Evolutionary conservation across 2,888 invertebrate genomes (phyloP).

Genomic region (Heliconius aoede): DNA sequence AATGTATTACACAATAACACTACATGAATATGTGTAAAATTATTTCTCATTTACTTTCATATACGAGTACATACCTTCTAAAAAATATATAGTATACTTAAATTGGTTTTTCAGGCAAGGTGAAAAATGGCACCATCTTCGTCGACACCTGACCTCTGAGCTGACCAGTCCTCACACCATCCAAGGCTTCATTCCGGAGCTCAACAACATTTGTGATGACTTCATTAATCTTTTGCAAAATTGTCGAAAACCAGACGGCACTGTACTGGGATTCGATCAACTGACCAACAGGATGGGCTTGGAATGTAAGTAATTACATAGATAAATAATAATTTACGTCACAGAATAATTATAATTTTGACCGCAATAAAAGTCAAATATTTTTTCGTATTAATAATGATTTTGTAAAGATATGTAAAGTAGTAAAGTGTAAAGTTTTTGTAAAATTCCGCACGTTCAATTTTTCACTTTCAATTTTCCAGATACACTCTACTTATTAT

Average conservation of each 20-base stretch:
- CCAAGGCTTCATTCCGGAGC: constrained; percentile 88
- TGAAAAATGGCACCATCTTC: constrained; percentile 89
- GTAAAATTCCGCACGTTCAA: no score
- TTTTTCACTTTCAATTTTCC: no score
- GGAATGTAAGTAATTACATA: constrained; percentile 85
- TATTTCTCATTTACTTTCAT: no score
- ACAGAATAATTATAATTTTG: neutral
- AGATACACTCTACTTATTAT: no score
- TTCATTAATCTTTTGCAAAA: constrained; percentile 87
- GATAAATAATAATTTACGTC: neutral
- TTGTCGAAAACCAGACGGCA: constrained; percentile 77
- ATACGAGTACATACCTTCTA: no score
- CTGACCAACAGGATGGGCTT: constrained; percentile 90
- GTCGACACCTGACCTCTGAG: constrained; percentile 88
- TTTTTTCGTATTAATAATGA: neutral
- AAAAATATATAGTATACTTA: neutral
- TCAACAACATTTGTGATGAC: constrained; percentile 90
- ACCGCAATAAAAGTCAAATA: constrained; percentile 4
- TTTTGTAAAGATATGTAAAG: no score
- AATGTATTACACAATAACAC: no score
- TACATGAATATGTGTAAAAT: no score
- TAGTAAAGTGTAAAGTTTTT: no score
- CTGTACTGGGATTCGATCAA: constrained; percentile 86
- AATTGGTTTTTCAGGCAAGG: constrained; percentile 84
- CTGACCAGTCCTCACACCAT: constrained; percentile 90